Evolutionary conservation across 1,140 invertebrate species (phyloP).

Genomic region (Musca domestica): DNA sequence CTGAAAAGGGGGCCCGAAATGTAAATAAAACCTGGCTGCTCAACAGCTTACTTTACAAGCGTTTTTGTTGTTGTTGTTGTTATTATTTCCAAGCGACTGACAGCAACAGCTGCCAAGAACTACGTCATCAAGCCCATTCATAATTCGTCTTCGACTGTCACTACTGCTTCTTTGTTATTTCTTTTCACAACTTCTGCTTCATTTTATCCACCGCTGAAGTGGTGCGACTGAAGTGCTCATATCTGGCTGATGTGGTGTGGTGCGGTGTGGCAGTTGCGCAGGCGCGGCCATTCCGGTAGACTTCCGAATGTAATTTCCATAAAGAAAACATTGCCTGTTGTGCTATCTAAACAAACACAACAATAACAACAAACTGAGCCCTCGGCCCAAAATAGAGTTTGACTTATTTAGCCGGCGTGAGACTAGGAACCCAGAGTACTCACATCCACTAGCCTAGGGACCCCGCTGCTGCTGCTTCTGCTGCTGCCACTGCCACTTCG

Average conservation of each 20-base stretch:
- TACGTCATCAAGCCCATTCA: slow-evolving; percentile 16
- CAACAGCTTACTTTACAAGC: slow-evolving; percentile 8
- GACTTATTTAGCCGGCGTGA: no score
- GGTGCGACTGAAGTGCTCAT: no score
- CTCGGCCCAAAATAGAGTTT: no score
- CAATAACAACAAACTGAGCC: no score
- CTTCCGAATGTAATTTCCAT: slow-evolving; percentile 17
- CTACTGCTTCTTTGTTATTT: not conserved
- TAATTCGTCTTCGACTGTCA: slow-evolving; percentile 6
- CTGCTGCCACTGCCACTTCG: not conserved
- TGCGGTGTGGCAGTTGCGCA: not conserved
- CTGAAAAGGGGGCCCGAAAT: not conserved
- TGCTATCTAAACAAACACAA: no score
- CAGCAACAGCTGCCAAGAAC: slow-evolving; percentile 14
- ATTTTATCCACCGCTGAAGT: no score
- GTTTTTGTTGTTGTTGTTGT: no score
- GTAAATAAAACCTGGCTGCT: not conserved
- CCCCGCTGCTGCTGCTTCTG: not conserved
- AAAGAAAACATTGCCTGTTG: not conserved
- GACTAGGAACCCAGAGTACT: no score
- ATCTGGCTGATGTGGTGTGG: not conserved
- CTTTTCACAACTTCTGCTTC: not conserved
- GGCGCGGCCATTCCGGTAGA: slow-evolving; percentile 14
- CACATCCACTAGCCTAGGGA: not conserved
- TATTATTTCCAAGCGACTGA: not conserved